Conservation (phyloP, 1,140 invertebrate species). For the Zaprionus ghesquierei region DNA sequence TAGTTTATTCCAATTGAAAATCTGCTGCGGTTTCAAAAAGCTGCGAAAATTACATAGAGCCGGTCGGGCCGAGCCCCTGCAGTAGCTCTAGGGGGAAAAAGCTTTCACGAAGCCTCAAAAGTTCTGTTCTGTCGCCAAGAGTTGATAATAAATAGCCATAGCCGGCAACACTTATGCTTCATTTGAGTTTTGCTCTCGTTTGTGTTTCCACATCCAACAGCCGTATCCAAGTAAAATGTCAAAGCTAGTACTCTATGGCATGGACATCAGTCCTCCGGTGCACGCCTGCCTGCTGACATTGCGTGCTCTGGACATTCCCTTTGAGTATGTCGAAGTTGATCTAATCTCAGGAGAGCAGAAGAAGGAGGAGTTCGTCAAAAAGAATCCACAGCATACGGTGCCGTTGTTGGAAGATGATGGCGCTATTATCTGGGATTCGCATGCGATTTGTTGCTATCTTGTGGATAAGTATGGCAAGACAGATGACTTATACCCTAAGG, state of each 20-base stretch:
- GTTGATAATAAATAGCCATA: background rate
- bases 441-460: constrained; percentile 84
- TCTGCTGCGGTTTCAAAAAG: constrained; percentile 14
- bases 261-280: constrained; percentile 83
- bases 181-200: constrained; percentile 19
- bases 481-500: constrained; percentile 85
- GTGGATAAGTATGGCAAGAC: constrained; percentile 84
- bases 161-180: background rate
- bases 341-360: constrained; percentile 86
- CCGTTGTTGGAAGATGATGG: constrained; percentile 75
- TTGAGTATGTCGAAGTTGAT: constrained; percentile 83
- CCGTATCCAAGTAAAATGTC: constrained; percentile 34
- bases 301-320: constrained; percentile 82
- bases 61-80: background rate
- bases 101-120: constrained; percentile 36
- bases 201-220: background rate
- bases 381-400: constrained; percentile 82
- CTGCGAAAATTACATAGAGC: background rate
- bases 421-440: constrained; percentile 69
- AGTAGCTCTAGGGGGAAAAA: constrained; percentile 2
- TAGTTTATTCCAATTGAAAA: constrained; percentile 28
- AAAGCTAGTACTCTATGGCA: constrained; percentile 59
- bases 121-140: constrained; percentile 5
- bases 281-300: constrained; percentile 82
- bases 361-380: constrained; percentile 85